Conservation (phyloP, 2,888 invertebrate species). For the Lapara coniferarum region DNA sequence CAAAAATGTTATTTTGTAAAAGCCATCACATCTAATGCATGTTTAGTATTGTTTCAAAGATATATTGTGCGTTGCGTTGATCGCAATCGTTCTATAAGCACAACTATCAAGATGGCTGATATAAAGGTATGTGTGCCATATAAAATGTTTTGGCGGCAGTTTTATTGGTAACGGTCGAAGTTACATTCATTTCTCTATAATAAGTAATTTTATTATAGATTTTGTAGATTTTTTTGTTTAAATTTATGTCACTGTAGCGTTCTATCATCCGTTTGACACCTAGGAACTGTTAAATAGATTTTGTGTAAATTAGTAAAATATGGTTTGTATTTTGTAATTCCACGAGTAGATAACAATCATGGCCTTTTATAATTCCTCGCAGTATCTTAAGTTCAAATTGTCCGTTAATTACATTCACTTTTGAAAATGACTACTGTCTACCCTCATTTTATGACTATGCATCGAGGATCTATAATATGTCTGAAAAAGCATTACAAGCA, state of each 20-base stretch:
- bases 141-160: conserved; percentile 74
- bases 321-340: neutral
- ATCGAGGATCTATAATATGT: too few relatives aligned
- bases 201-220: neutral
- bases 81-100: conserved; percentile 64
- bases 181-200: conserved; percentile 46
- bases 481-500: too few relatives aligned
- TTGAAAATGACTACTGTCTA: neutral
- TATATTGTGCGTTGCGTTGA: conserved; percentile 65
- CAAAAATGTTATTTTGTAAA: conserved; percentile 66
- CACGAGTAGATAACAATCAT: neutral
- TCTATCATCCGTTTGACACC: neutral
- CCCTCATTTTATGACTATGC: neutral
- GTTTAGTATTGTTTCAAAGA: conserved; percentile 57
- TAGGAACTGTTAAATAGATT: neutral
- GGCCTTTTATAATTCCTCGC: neutral
- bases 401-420: neutral
- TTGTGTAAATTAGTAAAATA: neutral
- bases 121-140: conserved; percentile 70
- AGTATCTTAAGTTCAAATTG: neutral
- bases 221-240: neutral
- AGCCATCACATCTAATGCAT: conserved; percentile 50
- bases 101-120: conserved; percentile 79
- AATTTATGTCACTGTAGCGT: neutral
- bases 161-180: conserved; percentile 73